Percentiles rank a stretch among this genome's conserved stretches.
Evolutionary conservation across 2,113 vertebrate genomes (phyloP).

Genomic region (Aptenodytes patagonicus): DNA sequence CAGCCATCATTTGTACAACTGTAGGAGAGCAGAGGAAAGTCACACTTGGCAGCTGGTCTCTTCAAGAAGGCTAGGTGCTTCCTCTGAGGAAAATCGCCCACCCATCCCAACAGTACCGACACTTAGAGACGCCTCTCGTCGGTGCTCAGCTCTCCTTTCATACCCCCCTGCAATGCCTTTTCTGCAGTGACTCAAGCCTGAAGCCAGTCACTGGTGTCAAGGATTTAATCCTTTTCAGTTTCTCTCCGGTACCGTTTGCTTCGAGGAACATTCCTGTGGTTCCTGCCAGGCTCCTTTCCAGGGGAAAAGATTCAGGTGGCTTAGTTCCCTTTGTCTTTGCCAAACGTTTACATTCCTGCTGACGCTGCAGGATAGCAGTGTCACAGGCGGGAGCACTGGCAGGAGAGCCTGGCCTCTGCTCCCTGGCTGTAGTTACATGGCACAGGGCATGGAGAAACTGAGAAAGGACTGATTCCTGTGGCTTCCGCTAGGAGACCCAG

Average conservation of each 20-base stretch:
- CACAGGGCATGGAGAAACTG: background rate
- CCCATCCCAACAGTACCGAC: background rate
- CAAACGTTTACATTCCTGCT: slow-evolving; percentile 31
- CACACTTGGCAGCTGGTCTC: background rate
- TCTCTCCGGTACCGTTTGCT: background rate
- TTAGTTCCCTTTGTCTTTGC: slow-evolving; percentile 31
- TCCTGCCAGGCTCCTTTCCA: slow-evolving; percentile 43
- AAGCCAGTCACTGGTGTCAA: background rate
- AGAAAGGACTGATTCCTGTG: background rate
- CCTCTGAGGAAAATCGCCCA: background rate
- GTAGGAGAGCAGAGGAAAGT: background rate
- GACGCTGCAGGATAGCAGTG: background rate
- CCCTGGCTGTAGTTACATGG: background rate
- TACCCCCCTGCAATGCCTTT: background rate
- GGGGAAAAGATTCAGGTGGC: slow-evolving; percentile 49
- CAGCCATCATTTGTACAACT: background rate
- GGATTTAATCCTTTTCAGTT: slow-evolving; percentile 5
- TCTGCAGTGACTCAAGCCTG: background rate
- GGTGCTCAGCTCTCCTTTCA: background rate
- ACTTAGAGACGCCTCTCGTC: background rate
- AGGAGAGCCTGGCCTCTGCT: background rate
- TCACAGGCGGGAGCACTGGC: background rate
- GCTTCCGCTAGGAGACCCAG: background rate
- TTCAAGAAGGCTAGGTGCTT: background rate
- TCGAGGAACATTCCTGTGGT: slow-evolving; percentile 50